phyloP scores from a whole-genome alignment of 2,888 invertebrate genomes.

The Deilephila porcellus region DNA sequence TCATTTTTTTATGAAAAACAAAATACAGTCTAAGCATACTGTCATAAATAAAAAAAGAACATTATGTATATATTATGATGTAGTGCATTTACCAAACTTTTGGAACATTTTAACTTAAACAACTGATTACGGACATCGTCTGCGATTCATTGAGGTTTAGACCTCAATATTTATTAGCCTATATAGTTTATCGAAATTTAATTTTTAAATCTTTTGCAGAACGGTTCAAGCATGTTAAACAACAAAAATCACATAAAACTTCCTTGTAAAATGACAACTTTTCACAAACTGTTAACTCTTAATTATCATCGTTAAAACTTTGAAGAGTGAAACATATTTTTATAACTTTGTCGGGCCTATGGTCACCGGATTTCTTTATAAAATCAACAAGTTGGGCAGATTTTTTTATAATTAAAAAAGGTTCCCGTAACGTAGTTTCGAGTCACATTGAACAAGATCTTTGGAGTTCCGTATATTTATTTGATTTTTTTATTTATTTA shows the following conservation, averaged over 20 bases:
- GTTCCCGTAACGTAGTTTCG: not conserved
- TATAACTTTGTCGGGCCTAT: not conserved
- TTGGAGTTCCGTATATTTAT: not conserved
- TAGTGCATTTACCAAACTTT: no score
- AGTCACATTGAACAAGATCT: not conserved
- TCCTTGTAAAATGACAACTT: slow-evolving; percentile 7
- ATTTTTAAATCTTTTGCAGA: no score
- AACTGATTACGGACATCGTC: no score
- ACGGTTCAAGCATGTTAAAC: not conserved
- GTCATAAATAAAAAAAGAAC: no score
- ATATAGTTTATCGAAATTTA: no score
- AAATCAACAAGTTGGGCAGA: slow-evolving; percentile 15
- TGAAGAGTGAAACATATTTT: slow-evolving; percentile 12
- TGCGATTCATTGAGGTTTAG: no score
- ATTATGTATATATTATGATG: no score
- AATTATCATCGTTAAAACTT: slow-evolving; percentile 22
- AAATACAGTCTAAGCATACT: not conserved
- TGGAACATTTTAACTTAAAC: no score
- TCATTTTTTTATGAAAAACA: not conserved
- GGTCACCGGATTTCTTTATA: slow-evolving; percentile 16
- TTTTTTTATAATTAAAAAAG: slow-evolving; percentile 7
- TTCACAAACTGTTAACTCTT: slow-evolving; percentile 21
- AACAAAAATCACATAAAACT: not conserved
- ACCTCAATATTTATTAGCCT: no score
- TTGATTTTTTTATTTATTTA: no score